Base-by-base conservation (phyloP, 2,797 vertebrate genomes). In the Syngnathus rostellatus region DNA sequence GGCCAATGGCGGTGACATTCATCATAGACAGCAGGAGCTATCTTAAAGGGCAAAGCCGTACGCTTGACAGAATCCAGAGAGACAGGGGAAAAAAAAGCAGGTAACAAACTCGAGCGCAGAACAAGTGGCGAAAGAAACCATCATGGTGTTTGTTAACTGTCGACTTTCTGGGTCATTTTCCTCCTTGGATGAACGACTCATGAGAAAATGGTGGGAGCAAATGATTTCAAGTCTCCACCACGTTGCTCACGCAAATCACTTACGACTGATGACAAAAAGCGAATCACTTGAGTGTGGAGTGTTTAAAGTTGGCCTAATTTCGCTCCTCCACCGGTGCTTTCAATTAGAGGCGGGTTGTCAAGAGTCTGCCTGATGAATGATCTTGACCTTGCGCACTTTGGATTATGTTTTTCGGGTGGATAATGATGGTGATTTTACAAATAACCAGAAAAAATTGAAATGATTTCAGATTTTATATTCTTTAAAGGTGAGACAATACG, bases 1-100 rank as follows among this genome's bases (percentile, higher is more conserved):
- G 77, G 69, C 67, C 70, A 83, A 76, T 82, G 73, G 69, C 69
- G 74, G 50, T 72, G 78, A 77, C 77, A 81, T 84, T 77, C 80
- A 76, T 79, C 71, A 63, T 76, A 67, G 70, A 69, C 76, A 73
- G 65, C 55, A 70, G 63, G 70, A 76, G 40, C 64, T 46, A 68
- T 48, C 45, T 58, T 72, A 85, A 87, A 87, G 82, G 81, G 79
- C 77, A 83, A 70, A n/a, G 55, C 48, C 9, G 62, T 17, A 39
- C 12, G 51, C 46, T 68, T 79, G 82, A 87, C 68, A 68, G 70
- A 84, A 83, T 72, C 73, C 66, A 79, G 74, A 75, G 75, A 78
- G 82, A 83, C 81, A 83, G 48, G 67, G 40, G 19, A 66, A 21
- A 72, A 70, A 31, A 70, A 68, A 72, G 50, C 61, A 62, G 60